Base-by-base conservation (phyloP, 2,888 invertebrate species). In the Caenorhabditis sinica region DNA sequence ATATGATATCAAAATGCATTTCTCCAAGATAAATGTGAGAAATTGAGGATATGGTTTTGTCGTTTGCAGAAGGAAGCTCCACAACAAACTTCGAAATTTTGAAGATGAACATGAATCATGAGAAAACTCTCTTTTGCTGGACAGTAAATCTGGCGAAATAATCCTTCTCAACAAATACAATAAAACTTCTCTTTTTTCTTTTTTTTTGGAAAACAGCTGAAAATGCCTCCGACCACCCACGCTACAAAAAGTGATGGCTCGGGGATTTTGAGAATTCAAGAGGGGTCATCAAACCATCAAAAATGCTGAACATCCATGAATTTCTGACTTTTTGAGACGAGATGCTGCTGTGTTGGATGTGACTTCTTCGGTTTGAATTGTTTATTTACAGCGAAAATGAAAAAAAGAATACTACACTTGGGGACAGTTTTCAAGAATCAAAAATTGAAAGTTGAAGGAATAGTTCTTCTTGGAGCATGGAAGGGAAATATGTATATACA, bases 331-430 rank as follows among this genome's bases (percentile, higher is more conserved):
- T 43, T 23, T 28, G 23, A 73, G 49, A 60, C 53, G 63, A 49
- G n/a, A 49, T 74, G 36, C n/a, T 11, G 23, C 6, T 17, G 33
- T 36, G 33, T 36, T 36, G 13, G 40, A 40, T 40, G 40, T 5
- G 40, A 40, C 53, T 79, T 40, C 45, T 53, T n/a, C n/a, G n/a
- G 53, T 61, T 51, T 69, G 69, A 77, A 71, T 77, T 63, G 71
- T 79, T 79, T 71, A 72, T 79, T 79, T 72, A 79, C 65, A 79
- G 17, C 45, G 65, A 56, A 53, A 51, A 45, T 56, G 11, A 36
- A 33, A 17, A 17, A 25, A 36, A 69, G 51, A 53, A 61, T 49
- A 68, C 49, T 68, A 45, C 33, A 15, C 5, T 20, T 66, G 4
- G 25, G 13, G 25, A 25, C 51, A 36, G 28, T 49, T 33, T 17